These are phyloP conservation scores for Maccullochella peelii DNA, from an alignment of 2,113 vertebrate species.

Conservation along the genomic window DNA sequence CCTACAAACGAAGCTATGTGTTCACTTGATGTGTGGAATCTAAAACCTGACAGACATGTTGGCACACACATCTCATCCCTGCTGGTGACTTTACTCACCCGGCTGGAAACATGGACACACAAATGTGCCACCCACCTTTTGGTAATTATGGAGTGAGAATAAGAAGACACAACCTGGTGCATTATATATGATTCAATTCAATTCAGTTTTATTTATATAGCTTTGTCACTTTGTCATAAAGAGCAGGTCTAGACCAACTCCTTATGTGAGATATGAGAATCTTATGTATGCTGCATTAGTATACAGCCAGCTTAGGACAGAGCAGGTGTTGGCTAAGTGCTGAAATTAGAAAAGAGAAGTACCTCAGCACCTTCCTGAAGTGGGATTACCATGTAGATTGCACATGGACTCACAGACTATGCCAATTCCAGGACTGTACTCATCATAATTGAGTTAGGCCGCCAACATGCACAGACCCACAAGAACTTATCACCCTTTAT, in stretches of 20 bases:
- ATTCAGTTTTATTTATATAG: too few species aligned
- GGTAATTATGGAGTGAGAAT: slow-evolving; percentile 53
- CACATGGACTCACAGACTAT: slow-evolving; percentile 1
- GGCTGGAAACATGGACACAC: neutral
- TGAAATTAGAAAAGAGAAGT: neutral
- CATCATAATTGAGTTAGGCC: neutral
- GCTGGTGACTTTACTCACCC: slow-evolving; percentile 20
- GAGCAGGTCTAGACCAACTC: too few species aligned
- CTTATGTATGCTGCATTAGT: slow-evolving; percentile 18
- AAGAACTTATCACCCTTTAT: neutral
- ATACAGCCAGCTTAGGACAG: neutral
- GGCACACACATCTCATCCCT: slow-evolving; percentile 1
- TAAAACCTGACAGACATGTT: slow-evolving; percentile 12
- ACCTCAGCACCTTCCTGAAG: neutral
- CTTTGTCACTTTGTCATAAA: too few species aligned
- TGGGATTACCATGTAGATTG: slow-evolving; percentile 46
- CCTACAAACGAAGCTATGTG: neutral
- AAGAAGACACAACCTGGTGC: slow-evolving; percentile 39
- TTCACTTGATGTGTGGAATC: neutral
- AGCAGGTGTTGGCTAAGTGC: slow-evolving; percentile 10
- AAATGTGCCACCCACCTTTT: neutral
- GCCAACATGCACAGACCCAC: neutral
- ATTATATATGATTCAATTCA: too few species aligned
- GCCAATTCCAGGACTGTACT: neutral
- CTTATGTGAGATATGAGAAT: too few species aligned